Base-by-base conservation (phyloP, 2,888 invertebrate species). In the Hemistola chrysoprasaria region DNA sequence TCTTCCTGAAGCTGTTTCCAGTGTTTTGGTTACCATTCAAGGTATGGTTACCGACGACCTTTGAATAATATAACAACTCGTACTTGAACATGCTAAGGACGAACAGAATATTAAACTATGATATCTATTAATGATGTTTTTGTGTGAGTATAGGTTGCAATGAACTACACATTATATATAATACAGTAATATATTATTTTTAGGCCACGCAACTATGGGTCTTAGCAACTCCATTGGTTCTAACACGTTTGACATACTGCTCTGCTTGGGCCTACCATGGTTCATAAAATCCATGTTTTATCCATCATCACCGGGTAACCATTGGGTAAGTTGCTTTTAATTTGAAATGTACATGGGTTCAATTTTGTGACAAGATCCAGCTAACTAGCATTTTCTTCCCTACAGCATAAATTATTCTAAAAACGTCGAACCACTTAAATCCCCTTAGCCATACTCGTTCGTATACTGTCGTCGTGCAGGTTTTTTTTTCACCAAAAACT, bases 1-100 rank as follows among this genome's bases (percentile, higher is more conserved):
- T 63, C 91, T 97, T 0, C 96, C 97, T 0, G 97, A 97, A 85
- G 95, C 95, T 0, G 94, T 96, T 1, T 94, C 96, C 22, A 95
- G 95, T 69, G 92, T 96, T 5, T 92, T 96, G 31, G 96, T 97
- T 0, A 93, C 95, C 1, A 92, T 92, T 62, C 94, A 95, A 91
- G 96, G 95, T 91, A 84, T 9, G 23, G n/a, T 7, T 25, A 6
- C 23, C 3, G 23, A 27, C n/a, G n/a, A n/a, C n/a, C n/a, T 11
- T 27, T 32, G 31, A 31, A 9, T 11, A 29, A 32, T 28, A n/a
- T 47, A 25, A n/a, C n/a, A n/a, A n/a, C n/a, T n/a, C n/a, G n/a
- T n/a, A n/a, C n/a, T n/a, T n/a, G n/a, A n/a, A n/a, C n/a, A n/a
- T n/a, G n/a, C n/a, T n/a, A n/a, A n/a, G n/a, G n/a, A n/a, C n/a